Percentiles rank a stretch among this genome's conserved stretches.
Conservation (phyloP, 1,140 invertebrate genomes). For the Aporrectodea caliginosa region DNA sequence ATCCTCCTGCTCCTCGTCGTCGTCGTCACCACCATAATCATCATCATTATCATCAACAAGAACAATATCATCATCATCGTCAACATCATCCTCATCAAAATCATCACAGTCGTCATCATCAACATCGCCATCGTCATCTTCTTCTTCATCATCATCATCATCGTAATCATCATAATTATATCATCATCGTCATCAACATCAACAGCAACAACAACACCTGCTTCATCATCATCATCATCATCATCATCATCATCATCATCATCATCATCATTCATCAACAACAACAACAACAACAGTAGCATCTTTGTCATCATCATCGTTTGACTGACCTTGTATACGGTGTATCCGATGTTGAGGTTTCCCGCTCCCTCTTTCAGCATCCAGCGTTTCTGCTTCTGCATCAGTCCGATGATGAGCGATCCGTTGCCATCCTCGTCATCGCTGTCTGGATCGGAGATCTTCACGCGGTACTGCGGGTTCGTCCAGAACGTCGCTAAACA, state of each 20-base stretch:
- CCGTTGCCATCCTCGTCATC: no score
- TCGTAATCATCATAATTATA: neutral
- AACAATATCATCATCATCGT: no score
- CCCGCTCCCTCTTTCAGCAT: conserved; percentile 81
- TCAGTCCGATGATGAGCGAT: conserved; percentile 81
- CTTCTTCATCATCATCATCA: no score
- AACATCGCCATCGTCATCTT: neutral
- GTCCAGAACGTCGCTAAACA: conserved; percentile 78
- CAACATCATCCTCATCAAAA: no score
- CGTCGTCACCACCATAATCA: no score
- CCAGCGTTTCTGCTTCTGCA: conserved; percentile 77
- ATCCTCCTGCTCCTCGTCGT: neutral
- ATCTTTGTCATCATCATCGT: no score
- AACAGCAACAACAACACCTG: neutral
- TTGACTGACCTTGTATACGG: conserved; percentile 84
- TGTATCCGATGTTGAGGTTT: conserved; percentile 90
- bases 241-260: no score
- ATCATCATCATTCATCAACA: no score
- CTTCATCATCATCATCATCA: neutral
- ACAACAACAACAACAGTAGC: conserved; percentile 6
- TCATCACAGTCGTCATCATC: no score
- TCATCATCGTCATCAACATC: no score
- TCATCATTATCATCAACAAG: no score
- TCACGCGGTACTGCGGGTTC: conserved; percentile 89
- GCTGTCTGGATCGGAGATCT: no score